Base-by-base conservation (phyloP, 2,888 invertebrate genomes). In the Xanthia icteritia region DNA sequence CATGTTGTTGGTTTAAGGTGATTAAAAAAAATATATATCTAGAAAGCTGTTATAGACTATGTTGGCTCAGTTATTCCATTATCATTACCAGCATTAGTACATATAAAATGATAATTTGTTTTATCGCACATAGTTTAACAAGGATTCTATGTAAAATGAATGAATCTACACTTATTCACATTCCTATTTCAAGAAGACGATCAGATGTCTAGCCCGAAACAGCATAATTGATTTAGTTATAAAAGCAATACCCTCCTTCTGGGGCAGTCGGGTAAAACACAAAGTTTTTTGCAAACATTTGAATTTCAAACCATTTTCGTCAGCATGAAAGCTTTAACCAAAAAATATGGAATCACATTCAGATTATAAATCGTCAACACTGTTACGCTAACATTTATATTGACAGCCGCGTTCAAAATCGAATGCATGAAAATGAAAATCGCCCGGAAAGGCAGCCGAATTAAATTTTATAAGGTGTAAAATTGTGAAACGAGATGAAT, bases 401-500 rank as follows among this genome's bases (percentile, higher is more conserved):
- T 51, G 74, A 77, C 31, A 58, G 36, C 36, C 39, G 5, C 27
- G 56, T 68, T 72, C 64, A 67, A 73, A 79, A 77, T 66, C 71
- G 42, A 73, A 73, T 81, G 69, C 20, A 75, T 78, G 69, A 80
- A 79, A 78, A 77, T 76, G 45, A 66, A 64, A 78, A 76, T 63
- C 39, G 65, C 13, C n/a, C 54, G 42, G 58, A 58, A 54, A 45
- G n/a, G 39, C 48, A 31, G 4, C 20, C 23, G 74, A 64, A 79
- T 77, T 36, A 74, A 82, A 86, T 81, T 79, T 79, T 77, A 71
- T 68, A 87, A 83, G 75, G 71, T 83, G 79, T 88, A 79, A 79
- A 84, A 86, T 83, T 65, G 74, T 77, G 73, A 81, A 82, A 78
- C 82, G 63, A 84, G 84, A 83, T 87, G 86, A 83, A 85, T 88